phyloP scores from a whole-genome alignment of 2,797 vertebrate species.

The Pyrocephalus nanus region DNA sequence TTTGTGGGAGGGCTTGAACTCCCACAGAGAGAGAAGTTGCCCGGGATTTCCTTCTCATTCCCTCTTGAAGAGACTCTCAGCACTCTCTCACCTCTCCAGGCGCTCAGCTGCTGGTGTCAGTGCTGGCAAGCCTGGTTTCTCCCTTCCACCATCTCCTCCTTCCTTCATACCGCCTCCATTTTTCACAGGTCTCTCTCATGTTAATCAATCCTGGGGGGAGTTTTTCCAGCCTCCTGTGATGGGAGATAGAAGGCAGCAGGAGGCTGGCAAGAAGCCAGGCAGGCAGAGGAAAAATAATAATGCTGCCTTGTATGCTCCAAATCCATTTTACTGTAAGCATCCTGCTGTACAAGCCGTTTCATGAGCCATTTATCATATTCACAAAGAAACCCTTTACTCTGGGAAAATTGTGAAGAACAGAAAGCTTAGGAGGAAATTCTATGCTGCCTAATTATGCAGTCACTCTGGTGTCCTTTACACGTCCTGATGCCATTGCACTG shows the following conservation, averaged over 20 bases:
- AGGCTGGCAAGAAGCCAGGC: not conserved
- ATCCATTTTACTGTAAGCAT: not conserved
- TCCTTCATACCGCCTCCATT: not conserved
- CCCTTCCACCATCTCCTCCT: not conserved
- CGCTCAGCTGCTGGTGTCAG: not conserved
- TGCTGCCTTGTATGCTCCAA: not conserved
- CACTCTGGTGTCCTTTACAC: not conserved
- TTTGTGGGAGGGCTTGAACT: not conserved
- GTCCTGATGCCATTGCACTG: not conserved
- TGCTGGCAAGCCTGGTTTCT: not conserved
- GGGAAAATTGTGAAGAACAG: not conserved
- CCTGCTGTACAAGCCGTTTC: not conserved
- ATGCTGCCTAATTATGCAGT: not conserved
- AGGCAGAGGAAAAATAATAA: not conserved
- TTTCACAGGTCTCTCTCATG: conserved; percentile 7
- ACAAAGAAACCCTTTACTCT: not conserved
- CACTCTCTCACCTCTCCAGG: not conserved
- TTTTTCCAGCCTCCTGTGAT: not conserved
- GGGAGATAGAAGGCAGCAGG: conserved; percentile 11
- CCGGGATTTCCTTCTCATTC: not conserved
- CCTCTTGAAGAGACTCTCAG: not conserved
- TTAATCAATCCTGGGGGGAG: not conserved
- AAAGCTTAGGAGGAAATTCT: not conserved
- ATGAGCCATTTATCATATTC: not conserved
- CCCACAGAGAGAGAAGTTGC: not conserved